phyloP scores from a whole-genome alignment of 2,113 vertebrate species.

The Nestor notabilis region DNA sequence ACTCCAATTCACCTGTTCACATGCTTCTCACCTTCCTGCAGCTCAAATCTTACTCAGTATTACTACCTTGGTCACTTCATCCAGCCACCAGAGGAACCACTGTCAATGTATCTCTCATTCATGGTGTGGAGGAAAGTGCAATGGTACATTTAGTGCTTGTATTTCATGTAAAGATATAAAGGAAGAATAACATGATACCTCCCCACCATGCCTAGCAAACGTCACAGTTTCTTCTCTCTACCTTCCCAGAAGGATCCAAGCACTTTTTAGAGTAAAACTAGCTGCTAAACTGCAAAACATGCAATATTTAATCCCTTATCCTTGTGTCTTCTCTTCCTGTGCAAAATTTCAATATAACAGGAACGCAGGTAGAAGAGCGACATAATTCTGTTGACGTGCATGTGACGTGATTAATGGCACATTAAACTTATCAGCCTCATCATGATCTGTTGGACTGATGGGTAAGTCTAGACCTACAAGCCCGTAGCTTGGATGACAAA shows the following conservation, averaged over 20 bases:
- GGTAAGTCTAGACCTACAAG: not conserved
- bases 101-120: rapidly evolving
- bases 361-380: not conserved
- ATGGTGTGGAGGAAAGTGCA: not conserved
- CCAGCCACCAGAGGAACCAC: not conserved
- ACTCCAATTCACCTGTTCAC: not conserved
- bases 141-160: not conserved
- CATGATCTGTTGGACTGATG: not conserved
- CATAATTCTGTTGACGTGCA: not conserved
- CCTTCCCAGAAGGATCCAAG: not conserved
- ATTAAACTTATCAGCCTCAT: not conserved
- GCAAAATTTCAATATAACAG: not conserved
- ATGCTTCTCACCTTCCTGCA: not conserved
- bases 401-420: not conserved
- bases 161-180: not conserved
- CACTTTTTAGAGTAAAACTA: not conserved
- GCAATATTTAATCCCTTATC: not conserved
- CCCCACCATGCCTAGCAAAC: not conserved
- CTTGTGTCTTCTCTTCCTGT: not conserved
- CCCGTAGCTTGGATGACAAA: not conserved
- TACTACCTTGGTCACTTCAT: not conserved
- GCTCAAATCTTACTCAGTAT: not conserved
- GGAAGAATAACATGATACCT: not conserved
- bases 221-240: not conserved
- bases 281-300: not conserved